Evolutionary conservation across 2,113 vertebrate genomes (phyloP).

Genomic region (Acrocephalus arundinaceus): DNA sequence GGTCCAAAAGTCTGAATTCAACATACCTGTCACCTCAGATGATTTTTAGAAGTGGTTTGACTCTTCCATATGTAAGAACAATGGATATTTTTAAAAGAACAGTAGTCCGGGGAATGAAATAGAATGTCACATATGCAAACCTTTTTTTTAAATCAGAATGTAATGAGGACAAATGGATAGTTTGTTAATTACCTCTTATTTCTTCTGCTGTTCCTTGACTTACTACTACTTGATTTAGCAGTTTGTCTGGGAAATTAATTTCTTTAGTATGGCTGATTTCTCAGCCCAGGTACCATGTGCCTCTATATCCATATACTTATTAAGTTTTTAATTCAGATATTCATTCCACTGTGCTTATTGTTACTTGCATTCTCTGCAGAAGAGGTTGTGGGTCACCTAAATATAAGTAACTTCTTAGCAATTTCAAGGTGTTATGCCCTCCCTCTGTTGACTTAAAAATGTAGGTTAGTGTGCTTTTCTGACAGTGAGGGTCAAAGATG

Average conservation of each 20-base stretch:
- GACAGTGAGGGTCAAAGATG: not conserved
- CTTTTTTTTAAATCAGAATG: not conserved
- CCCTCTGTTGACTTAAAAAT: not conserved
- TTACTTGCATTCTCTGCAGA: not conserved
- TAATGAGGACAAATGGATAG: not conserved
- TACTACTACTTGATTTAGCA: not conserved
- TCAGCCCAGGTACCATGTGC: accelerated
- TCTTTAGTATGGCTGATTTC: not conserved
- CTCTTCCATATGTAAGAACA: not conserved
- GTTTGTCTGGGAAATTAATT: not conserved
- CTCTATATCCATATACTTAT: not conserved
- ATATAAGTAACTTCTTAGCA: not conserved
- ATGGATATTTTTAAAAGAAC: not conserved
- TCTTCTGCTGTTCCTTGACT: not conserved
- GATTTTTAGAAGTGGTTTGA: not conserved
- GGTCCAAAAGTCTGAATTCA: not conserved
- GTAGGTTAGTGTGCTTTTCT: not conserved
- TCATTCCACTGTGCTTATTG: not conserved
- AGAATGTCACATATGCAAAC: not conserved
- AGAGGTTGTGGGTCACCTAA: not conserved
- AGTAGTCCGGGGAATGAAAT: not conserved
- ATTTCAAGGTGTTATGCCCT: not conserved
- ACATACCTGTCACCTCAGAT: not conserved
- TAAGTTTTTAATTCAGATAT: not conserved
- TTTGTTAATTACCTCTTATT: not conserved